Conservation (phyloP, 2,113 vertebrate genomes). For the Murina feae region DNA sequence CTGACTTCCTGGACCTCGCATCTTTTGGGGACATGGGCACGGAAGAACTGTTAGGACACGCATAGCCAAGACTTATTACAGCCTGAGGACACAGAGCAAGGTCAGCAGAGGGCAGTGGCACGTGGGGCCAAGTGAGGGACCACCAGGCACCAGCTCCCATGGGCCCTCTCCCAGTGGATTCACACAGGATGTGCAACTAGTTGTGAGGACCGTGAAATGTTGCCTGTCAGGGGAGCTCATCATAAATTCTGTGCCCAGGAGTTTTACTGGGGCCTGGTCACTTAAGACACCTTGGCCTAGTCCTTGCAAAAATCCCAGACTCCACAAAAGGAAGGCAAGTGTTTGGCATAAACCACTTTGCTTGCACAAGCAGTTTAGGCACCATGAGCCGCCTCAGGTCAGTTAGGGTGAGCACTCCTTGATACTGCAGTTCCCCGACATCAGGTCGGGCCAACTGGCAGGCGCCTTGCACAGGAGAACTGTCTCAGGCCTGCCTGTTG, state of each 20-base stretch:
- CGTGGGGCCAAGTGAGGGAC: background rate
- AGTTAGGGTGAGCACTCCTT: background rate
- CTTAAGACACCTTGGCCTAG: background rate
- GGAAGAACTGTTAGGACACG: background rate
- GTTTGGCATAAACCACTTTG: background rate
- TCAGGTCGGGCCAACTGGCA: background rate
- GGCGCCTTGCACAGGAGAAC: background rate
- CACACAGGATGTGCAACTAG: background rate
- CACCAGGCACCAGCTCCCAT: fast-evolving
- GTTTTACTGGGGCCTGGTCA: background rate
- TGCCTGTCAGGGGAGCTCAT: background rate
- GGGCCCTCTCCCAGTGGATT: background rate
- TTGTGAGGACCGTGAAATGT: background rate
- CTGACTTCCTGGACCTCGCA: background rate
- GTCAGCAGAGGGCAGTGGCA: background rate
- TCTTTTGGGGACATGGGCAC: too few species aligned
- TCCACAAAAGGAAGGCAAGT: background rate
- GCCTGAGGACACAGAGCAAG: background rate
- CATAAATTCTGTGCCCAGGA: background rate
- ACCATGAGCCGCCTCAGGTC: background rate
- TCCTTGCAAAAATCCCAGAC: background rate
- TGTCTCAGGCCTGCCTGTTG: background rate
- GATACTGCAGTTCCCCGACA: background rate
- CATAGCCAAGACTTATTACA: too few species aligned
- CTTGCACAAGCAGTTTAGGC: background rate